Conservation (phyloP, 2,888 invertebrate genomes). For the Drosophila mercatorum region DNA sequence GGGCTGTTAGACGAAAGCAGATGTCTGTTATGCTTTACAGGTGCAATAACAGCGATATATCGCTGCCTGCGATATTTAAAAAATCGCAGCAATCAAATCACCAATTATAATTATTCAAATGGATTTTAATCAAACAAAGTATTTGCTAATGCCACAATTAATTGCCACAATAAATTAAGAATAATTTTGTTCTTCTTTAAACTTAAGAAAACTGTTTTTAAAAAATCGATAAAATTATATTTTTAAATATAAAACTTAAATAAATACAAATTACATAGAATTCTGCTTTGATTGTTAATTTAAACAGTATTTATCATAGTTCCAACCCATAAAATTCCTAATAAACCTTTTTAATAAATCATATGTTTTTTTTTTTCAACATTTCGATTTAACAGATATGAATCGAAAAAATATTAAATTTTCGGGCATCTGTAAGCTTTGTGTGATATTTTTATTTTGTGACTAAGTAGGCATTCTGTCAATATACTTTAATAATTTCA, state of each 20-base stretch:
- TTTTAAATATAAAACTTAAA: not conserved
- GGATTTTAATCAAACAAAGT: not conserved
- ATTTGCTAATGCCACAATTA: not conserved
- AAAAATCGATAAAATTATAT: not conserved
- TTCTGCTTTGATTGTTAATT: not conserved
- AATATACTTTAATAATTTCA: not conserved
- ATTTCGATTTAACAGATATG: not conserved
- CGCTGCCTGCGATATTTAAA: conserved; percentile 1
- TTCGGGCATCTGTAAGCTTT: not conserved
- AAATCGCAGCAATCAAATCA: not conserved
- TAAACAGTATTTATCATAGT: not conserved
- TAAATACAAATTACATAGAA: not conserved
- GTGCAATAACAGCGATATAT: conserved; percentile 13
- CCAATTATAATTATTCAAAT: no score
- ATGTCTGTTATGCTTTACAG: conserved; percentile 19
- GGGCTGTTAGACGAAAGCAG: conserved; percentile 18
- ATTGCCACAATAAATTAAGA: not conserved
- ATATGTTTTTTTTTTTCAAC: not conserved
- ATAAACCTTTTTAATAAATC: not conserved
- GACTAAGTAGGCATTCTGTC: not conserved
- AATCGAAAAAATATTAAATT: not conserved
- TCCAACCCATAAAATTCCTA: no score
- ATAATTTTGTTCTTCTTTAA: not conserved
- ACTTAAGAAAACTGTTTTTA: not conserved
- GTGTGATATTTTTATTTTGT: not conserved